Conservation (phyloP, 2,797 vertebrate genomes). For the Dromococcyx pavoninus region DNA sequence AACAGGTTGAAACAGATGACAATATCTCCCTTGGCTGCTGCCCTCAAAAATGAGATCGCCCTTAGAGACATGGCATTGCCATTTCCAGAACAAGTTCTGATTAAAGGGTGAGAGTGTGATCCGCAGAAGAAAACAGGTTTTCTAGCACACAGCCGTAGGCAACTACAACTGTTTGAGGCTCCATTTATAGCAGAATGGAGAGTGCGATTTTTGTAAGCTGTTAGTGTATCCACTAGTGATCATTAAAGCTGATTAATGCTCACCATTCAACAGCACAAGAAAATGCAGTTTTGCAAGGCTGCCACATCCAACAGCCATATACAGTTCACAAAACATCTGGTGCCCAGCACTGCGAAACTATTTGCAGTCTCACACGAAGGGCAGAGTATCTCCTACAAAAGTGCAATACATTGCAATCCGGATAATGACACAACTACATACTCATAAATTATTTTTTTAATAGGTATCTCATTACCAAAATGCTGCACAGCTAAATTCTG, state of each 20-base stretch:
- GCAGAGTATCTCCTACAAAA: neutral
- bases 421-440: neutral
- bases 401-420: neutral
- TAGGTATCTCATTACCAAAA: neutral
- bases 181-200: slow-evolving; percentile 19
- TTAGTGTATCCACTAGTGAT: slow-evolving; percentile 1
- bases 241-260: slow-evolving; percentile 42
- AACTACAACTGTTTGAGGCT: slow-evolving; percentile 25
- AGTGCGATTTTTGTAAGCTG: neutral
- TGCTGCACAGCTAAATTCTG: neutral
- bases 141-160: slow-evolving; percentile 1
- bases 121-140: slow-evolving; percentile 17
- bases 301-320: neutral
- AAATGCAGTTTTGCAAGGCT: neutral
- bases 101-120: slow-evolving; percentile 17
- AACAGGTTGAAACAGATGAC: slow-evolving; percentile 29
- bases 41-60: slow-evolving; percentile 19
- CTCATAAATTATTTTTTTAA: neutral
- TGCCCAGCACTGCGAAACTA: neutral
- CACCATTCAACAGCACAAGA: neutral
- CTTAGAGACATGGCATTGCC: neutral
- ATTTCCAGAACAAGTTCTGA: slow-evolving; percentile 44
- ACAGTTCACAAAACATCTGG: neutral
- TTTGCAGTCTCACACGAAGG: neutral
- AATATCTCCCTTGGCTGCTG: slow-evolving; percentile 25